Evolutionary conservation across 2,888 invertebrate genomes (phyloP).

Genomic region (Dryadula phaetusa): DNA sequence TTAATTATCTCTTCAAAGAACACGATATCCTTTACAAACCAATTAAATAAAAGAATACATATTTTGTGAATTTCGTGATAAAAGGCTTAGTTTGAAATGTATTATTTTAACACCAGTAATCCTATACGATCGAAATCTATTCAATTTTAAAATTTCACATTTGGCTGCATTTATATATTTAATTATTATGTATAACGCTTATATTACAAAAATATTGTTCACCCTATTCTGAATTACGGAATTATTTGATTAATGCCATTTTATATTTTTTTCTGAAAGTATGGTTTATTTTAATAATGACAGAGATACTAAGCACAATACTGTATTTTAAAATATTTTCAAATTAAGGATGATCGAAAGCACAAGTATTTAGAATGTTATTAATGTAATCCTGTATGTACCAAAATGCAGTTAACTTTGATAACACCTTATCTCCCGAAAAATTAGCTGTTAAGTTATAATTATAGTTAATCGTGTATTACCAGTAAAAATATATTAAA

Average conservation of each 20-base stretch:
- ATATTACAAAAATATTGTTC: constrained; percentile 17
- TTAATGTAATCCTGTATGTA: no score
- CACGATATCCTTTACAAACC: background rate
- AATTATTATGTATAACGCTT: constrained; percentile 5
- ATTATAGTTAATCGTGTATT: no score
- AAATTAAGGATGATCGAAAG: no score
- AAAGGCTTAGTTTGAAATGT: background rate
- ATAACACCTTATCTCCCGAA: no score
- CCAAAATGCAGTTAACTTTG: no score
- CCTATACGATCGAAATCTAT: background rate
- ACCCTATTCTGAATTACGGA: constrained; percentile 31
- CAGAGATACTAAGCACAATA: no score
- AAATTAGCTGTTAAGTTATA: no score
- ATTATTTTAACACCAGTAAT: background rate
- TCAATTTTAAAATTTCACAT: background rate
- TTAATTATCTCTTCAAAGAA: background rate
- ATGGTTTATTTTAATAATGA: no score
- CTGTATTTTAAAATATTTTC: no score
- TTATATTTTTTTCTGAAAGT: background rate
- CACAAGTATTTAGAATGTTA: no score
- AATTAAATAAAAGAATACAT: background rate
- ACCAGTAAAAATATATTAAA: no score
- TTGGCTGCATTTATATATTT: constrained; percentile 12
- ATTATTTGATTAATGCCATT: background rate
- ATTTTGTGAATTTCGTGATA: background rate